A percentile compares a stretch with the other conserved stretches of the same genome.
phyloP scores from a whole-genome alignment of 2,797 vertebrate species.

The Parauchenoglanis punctatus region DNA sequence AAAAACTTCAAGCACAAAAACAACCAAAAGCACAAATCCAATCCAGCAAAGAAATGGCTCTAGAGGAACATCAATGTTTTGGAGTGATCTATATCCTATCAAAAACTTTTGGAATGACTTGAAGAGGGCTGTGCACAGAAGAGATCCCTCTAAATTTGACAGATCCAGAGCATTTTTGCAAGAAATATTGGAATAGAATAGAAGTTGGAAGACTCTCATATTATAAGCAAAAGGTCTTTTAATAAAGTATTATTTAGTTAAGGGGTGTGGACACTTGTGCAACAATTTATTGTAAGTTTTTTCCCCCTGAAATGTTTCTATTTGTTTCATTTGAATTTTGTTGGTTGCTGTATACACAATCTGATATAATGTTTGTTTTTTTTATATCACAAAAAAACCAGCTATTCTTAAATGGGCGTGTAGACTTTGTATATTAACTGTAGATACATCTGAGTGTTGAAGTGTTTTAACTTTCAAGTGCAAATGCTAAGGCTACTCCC shows the following conservation, averaged over 20 bases:
- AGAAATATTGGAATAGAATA: background rate
- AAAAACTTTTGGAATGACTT: background rate
- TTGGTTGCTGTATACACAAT: background rate
- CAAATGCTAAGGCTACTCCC: background rate
- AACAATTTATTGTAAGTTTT: background rate
- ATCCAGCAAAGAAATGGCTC: background rate
- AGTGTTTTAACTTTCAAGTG: background rate
- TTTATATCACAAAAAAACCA: background rate
- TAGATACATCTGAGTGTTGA: background rate
- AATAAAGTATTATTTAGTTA: background rate
- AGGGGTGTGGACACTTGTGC: background rate
- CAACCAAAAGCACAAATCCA: background rate
- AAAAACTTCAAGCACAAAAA: background rate
- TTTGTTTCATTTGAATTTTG: background rate
- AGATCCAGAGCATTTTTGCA: background rate
- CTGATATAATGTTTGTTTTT: background rate
- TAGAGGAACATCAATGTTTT: background rate
- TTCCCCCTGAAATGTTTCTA: background rate
- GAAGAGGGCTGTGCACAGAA: background rate
- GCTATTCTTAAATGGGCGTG: too few relatives aligned
- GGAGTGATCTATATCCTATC: background rate
- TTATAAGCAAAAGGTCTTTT: background rate
- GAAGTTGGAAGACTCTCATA: background rate
- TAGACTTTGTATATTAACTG: background rate
- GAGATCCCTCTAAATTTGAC: background rate